These are phyloP conservation scores for Sebastes alutus DNA, from an alignment of 2,797 vertebrate species.

Conservation along the genomic window DNA sequence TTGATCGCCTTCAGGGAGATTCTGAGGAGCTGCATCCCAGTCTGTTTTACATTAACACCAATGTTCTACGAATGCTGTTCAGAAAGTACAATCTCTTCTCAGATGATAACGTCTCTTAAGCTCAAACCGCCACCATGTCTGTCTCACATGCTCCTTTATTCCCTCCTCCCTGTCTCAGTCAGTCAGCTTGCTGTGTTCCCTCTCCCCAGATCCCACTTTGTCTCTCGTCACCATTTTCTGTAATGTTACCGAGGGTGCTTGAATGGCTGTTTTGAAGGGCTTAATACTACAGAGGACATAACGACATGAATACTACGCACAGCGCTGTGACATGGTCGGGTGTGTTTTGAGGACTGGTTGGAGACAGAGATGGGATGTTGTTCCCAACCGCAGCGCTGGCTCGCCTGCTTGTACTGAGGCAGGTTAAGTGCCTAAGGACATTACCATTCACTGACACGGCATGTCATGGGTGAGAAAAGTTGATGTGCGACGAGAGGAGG, in stretches of 20 bases:
- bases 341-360: neutral
- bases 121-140: neutral
- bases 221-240: neutral
- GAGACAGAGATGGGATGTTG: neutral
- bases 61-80: neutral
- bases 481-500: neutral
- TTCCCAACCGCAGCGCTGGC: neutral
- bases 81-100: constrained; percentile 7
- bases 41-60: neutral
- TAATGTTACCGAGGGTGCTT: neutral
- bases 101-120: neutral
- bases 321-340: neutral
- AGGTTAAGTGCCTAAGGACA: neutral
- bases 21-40: neutral
- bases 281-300: neutral
- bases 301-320: neutral
- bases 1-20: constrained; percentile 10
- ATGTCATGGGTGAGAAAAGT: neutral
- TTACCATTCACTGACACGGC: neutral
- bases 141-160: neutral
- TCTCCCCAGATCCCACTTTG: neutral
- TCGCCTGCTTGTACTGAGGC: neutral
- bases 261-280: neutral
- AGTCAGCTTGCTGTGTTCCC: neutral
- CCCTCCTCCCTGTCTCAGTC: neutral